A percentile compares a stretch with the other conserved stretches of the same genome.
Evolutionary conservation across 1,140 invertebrate genomes (phyloP).

Genomic region (Liolophura sinensis): DNA sequence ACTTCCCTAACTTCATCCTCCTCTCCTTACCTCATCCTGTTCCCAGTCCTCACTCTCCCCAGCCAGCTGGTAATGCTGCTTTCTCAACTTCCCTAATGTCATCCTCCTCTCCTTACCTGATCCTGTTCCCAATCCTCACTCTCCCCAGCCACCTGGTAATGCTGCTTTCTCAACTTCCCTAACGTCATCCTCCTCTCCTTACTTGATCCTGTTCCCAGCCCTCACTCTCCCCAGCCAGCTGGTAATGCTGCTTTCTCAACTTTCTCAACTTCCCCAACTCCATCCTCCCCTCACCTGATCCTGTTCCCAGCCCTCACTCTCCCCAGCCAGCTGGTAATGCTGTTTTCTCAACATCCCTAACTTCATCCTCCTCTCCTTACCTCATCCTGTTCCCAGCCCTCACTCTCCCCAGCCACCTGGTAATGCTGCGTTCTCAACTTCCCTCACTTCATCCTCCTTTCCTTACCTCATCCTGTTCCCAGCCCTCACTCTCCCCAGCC

Average conservation of each 20-base stretch:
- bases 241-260: conserved; percentile 90
- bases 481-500: conserved; percentile 65
- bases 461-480: conserved; percentile 85
- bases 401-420: conserved; percentile 68
- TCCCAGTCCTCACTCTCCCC: conserved; percentile 55
- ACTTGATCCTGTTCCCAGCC: conserved; percentile 46
- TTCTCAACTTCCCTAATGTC: conserved; percentile 78
- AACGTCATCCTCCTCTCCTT: not conserved
- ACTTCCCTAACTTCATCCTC: too few relatives aligned
- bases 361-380: conserved; percentile 9
- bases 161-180: too few relatives aligned
- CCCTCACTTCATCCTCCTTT: conserved; percentile 74
- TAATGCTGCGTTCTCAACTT: conserved; percentile 92
- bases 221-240: conserved; percentile 66
- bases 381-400: conserved; percentile 48
- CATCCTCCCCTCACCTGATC: conserved; percentile 83
- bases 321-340: too few relatives aligned
- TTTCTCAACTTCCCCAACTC: conserved; percentile 81
- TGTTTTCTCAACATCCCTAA: too few relatives aligned
- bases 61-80: conserved; percentile 88
- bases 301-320: conserved; percentile 64
- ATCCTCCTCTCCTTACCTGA: conserved; percentile 80
- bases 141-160: too few relatives aligned
- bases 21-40: conserved; percentile 28
- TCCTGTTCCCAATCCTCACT: conserved; percentile 71